Evolutionary conservation across 1,140 invertebrate species (phyloP), one percentile per base, ranked within the genome.

Genomic region (Drosophila watanabei): DNA sequence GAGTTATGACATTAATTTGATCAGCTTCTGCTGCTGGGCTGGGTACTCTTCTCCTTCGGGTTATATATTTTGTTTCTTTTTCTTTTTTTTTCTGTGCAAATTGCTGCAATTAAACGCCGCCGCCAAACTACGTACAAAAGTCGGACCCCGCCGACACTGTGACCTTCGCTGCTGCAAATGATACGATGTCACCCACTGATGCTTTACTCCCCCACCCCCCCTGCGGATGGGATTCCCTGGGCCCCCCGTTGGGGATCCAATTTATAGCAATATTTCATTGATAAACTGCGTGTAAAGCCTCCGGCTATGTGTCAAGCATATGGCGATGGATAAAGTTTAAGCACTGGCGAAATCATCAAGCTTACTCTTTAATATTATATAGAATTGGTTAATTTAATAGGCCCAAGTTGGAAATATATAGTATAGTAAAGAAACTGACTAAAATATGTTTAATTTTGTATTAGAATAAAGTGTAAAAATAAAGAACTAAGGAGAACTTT

Each of bases 1-100:
- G 79, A 90, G 82, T 90, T 90, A 90, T 90, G 82, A 54, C 86
- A 90, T 90, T 90, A 90, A 90, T 90, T 90, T 90, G 86, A 90
- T 90, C 87, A 76, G 73, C 37, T 69, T 62, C 39, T 18, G 61
- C n/a, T 59, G 54, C 37, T 63, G 43, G 18, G 33, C 43, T 46
- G 32, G 20, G 32, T 45, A 28, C 63, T 51, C 32, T 28, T 56
- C 30, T 58, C 69, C 63, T 58, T 72, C 20, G 45, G 35, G 6
- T 20, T 39, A 43, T 45, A 30, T 52, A 33, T 32, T 14, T n/a
- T 9, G 16, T n/a, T n/a, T 48, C 5, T 52, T 41, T 32, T 68
- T 16, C n/a, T 11, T 13, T 41, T 64, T 63, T 37, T 46, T 46
- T 65, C 80, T 63, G 69, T 72, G 81, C 79, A 86, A 90, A 90